Base-by-base conservation (phyloP, 1,140 invertebrate species). In the Nasonia vitripennis region DNA sequence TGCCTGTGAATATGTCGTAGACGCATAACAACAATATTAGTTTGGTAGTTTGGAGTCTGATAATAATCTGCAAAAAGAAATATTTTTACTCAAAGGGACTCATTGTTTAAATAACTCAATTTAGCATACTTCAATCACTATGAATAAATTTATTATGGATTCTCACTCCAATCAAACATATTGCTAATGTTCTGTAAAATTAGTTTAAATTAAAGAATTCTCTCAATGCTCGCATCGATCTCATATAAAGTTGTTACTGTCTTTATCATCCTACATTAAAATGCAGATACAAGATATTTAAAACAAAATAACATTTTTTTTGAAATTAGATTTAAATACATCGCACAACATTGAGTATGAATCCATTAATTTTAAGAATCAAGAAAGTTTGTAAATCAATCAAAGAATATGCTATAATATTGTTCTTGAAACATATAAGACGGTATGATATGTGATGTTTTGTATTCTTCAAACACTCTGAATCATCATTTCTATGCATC, bases 191-290 rank as follows among this genome's bases (percentile, higher is more conserved):
- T 34, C 41, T 45, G 41, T 45, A 10, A 45, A 45, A 45, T 6
- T 62, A n/a, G 20, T 17, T 62, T 62, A 7, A 62, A 62, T 62
- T n/a, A 5, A 62, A 62, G 20, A n/a, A n/a, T 62, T 62, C 17
- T 62, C 51, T 62, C 55, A n/a, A 7, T n/a, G 7, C 55, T 62
- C n/a, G 55, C 55, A n/a, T 62, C 17, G 62, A 78, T 84, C 71
- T 84, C 34, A 48, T 10, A n/a, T 20, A 34, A 78, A 48, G 17
- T 78, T 0, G 9, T 68, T 77, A 34, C 27, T 9, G 23, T 31
- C 14, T 12, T 68, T 77, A 34, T 34, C 70, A 34, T 31, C 5
- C 31, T 34, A n/a, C 70, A 71, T 34, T 71, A 34, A 71, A 31
- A n/a, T 23, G 6, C 31, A 20, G 1, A 62, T 20, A 20, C n/a